Conservation (phyloP, 2,113 vertebrate genomes). For the Cettia cetti region DNA sequence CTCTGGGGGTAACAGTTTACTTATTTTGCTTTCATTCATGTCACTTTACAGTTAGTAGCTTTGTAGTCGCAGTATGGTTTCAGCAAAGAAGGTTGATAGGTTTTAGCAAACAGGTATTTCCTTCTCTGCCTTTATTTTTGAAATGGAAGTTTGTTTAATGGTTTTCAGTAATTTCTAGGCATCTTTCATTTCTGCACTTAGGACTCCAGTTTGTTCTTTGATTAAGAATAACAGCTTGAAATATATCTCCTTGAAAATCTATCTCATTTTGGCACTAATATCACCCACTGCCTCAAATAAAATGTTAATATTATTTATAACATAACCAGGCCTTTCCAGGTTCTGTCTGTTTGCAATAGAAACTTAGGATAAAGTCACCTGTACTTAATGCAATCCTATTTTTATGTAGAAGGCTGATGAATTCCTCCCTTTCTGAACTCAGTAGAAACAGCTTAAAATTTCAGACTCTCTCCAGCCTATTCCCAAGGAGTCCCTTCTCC, state of each 20-base stretch:
- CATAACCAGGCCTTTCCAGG: neutral
- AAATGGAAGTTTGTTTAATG: neutral
- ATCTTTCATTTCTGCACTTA: neutral
- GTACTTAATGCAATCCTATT: neutral
- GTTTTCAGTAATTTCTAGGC: neutral
- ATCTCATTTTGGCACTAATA: neutral
- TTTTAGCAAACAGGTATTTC: too few relatives aligned
- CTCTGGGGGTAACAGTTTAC: neutral
- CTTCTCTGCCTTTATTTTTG: neutral
- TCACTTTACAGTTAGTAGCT: neutral
- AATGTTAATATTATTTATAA: neutral
- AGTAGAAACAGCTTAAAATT: neutral
- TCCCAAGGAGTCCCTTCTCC: neutral
- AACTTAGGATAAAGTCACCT: neutral
- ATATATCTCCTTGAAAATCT: neutral
- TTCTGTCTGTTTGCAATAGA: neutral
- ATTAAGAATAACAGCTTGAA: neutral
- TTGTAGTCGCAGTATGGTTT: neutral
- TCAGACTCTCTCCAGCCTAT: neutral
- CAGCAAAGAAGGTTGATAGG: neutral
- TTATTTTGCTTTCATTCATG: neutral
- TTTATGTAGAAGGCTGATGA: neutral
- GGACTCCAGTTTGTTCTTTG: neutral
- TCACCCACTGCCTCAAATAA: neutral
- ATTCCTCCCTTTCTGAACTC: neutral